phyloP scores from a whole-genome alignment of 2,888 invertebrate genomes.

The Magallana nippona region DNA sequence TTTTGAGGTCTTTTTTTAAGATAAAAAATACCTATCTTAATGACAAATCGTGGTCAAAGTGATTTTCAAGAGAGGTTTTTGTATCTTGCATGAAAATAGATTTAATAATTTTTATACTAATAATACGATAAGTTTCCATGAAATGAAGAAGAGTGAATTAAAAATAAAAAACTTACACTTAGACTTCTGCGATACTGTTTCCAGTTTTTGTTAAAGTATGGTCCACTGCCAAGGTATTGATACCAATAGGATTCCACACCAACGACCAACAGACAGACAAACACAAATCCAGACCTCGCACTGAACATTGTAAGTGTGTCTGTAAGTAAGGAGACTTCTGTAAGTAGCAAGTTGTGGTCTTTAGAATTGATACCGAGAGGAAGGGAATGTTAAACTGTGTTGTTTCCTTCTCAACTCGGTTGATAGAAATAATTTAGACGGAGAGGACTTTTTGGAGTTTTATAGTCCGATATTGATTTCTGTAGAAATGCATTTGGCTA shows the following conservation, averaged over 20 bases:
- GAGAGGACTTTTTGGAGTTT: not conserved
- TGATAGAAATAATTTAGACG: not conserved
- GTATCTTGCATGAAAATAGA: too few relatives aligned
- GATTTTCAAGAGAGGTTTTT: too few relatives aligned
- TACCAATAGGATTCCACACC: constrained; percentile 23
- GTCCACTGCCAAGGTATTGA: not conserved
- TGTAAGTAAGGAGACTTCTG: not conserved
- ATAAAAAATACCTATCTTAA: too few relatives aligned
- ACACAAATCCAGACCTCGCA: not conserved
- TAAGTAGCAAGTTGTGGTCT: too few relatives aligned
- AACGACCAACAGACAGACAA: constrained; percentile 4
- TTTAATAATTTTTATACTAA: too few relatives aligned
- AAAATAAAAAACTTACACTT: not conserved
- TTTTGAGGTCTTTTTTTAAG: too few relatives aligned
- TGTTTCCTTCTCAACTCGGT: not conserved
- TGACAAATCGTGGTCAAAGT: too few relatives aligned
- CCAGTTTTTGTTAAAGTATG: constrained; percentile 10
- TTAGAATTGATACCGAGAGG: not conserved
- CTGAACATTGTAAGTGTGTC: not conserved
- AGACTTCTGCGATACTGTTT: constrained; percentile 14
- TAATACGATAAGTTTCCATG: not conserved
- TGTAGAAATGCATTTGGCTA: not conserved
- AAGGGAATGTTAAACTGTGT: too few relatives aligned
- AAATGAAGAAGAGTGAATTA: not conserved
- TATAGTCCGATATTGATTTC: constrained; percentile 4